A percentile compares a stretch with the other conserved stretches of the same genome.
Conservation (phyloP, 2,113 vertebrate genomes). For the Microcebus murinus region DNA sequence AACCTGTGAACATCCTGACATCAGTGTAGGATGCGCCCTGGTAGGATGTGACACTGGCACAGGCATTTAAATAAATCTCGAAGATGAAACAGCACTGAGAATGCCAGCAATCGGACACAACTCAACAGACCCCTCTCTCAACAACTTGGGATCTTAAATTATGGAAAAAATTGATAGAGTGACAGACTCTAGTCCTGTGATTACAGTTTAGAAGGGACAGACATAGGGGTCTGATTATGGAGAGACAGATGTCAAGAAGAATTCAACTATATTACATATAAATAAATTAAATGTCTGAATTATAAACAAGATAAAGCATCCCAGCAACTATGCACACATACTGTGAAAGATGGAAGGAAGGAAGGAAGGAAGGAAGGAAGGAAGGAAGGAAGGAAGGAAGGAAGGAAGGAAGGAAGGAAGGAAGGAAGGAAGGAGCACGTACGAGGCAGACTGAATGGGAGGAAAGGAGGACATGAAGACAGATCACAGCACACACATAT, state of each 20-base stretch:
- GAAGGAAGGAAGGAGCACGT: no score
- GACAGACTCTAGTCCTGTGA: not conserved
- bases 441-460: not conserved
- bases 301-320: not conserved
- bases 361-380: no score
- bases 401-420: no score
- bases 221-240: not conserved
- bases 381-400: no score
- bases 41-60: not conserved
- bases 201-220: not conserved
- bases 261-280: not conserved
- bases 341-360: no score
- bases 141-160: not conserved
- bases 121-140: not conserved
- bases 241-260: not conserved
- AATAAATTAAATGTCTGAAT: not conserved
- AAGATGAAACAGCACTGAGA: not conserved
- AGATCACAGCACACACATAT: not conserved
- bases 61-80: no score
- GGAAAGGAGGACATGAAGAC: not conserved
- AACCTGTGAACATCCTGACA: not conserved
- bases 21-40: not conserved
- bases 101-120: not conserved
- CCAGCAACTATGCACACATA: no score
- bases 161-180: not conserved